phyloP scores from a whole-genome alignment of 2,113 vertebrate species.

The Emberiza fucata region DNA sequence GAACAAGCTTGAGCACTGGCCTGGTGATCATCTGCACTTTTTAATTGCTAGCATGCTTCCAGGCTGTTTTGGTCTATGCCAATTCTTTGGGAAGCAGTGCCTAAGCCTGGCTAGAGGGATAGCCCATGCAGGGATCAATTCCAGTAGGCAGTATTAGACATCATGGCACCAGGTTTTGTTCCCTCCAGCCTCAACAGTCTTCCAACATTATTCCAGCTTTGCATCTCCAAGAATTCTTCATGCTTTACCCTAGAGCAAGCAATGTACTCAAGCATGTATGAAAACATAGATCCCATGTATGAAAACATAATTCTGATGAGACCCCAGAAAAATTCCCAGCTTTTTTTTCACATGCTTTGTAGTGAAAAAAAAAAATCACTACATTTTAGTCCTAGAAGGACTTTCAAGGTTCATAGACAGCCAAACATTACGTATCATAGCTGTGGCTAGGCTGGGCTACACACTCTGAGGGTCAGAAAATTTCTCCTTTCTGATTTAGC shows the following conservation, averaged over 20 bases:
- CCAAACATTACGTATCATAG: not conserved
- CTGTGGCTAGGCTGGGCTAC: not conserved
- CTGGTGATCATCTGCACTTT: not conserved
- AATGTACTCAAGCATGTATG: not conserved
- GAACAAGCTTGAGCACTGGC: not conserved
- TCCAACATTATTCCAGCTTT: not conserved
- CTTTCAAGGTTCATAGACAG: not conserved
- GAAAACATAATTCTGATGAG: not conserved
- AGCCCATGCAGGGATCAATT: not conserved
- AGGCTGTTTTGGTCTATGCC: not conserved
- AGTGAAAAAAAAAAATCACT: not conserved
- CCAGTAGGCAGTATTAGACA: not conserved
- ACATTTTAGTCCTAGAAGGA: not conserved
- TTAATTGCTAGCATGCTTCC: not conserved
- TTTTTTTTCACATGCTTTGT: not conserved
- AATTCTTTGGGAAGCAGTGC: not conserved
- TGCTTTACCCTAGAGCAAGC: not conserved
- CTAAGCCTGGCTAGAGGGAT: not conserved
- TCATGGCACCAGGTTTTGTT: not conserved
- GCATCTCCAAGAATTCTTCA: not conserved
- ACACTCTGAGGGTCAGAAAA: not conserved
- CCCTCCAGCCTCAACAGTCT: not conserved
- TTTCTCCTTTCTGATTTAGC: not conserved
- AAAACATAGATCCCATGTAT: not conserved
- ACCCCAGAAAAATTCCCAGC: fast-evolving